A percentile compares a stretch with the other conserved stretches of the same genome.
Evolutionary conservation across 2,888 invertebrate genomes (phyloP).

Genomic region (Osmoderma eremita): DNA sequence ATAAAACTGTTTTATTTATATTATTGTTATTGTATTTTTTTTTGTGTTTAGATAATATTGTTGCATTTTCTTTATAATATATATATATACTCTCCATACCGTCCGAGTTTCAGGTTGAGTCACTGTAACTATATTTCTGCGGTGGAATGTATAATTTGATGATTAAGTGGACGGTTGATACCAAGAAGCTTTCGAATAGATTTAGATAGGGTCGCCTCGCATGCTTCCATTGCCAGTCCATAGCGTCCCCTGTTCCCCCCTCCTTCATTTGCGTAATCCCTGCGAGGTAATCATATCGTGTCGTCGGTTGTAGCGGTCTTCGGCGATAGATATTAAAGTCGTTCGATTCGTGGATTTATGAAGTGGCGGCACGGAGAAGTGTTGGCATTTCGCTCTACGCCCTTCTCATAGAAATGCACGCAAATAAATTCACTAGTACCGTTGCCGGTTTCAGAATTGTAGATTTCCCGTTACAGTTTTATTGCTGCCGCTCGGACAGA

Average conservation of each 20-base stretch:
- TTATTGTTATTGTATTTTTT: no score
- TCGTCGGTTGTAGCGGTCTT: conserved; percentile 9
- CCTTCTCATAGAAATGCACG: conserved; percentile 55
- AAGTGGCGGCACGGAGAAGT: conserved; percentile 44
- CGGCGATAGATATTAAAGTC: conserved; percentile 48
- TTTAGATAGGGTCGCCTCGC: background rate
- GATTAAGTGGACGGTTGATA: conserved; percentile 5
- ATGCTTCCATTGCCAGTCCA: background rate
- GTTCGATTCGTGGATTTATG: conserved; percentile 48
- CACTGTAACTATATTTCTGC: background rate
- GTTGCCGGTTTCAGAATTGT: conserved; percentile 56
- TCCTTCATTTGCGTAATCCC: conserved; percentile 41
- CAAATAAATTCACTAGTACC: conserved; percentile 56
- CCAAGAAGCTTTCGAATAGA: background rate
- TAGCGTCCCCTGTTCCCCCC: background rate
- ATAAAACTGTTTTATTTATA: no score
- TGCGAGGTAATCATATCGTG: conserved; percentile 47
- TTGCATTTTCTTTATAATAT: no score
- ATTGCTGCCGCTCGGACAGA: conserved; percentile 59
- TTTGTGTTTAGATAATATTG: no score
- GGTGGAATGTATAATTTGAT: conserved; percentile 1
- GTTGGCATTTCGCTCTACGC: conserved; percentile 53
- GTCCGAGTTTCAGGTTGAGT: no score
- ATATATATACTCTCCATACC: no score
- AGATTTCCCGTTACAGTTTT: conserved; percentile 62